Percentiles rank a stretch among this genome's conserved stretches.
Conservation (phyloP, 1,140 invertebrate genomes). For the Solenopsis invicta region DNA sequence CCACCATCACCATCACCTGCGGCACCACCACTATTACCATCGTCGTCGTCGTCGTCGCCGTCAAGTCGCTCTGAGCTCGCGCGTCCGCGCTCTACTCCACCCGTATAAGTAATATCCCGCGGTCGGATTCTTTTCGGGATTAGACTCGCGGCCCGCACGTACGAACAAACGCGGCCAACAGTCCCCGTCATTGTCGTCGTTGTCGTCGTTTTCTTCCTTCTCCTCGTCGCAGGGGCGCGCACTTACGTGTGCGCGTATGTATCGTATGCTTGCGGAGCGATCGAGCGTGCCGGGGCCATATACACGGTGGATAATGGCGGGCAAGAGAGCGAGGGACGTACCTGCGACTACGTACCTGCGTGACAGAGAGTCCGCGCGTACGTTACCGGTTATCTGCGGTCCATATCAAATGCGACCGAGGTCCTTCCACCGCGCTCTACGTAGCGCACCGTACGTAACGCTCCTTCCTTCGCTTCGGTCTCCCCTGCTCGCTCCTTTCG, state of each 20-base stretch:
- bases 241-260: constrained; percentile 61
- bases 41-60: constrained; percentile 45
- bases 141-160: constrained; percentile 59
- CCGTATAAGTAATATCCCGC: constrained; percentile 81
- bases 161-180: constrained; percentile 6
- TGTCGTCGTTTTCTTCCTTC: not conserved
- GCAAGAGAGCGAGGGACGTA: not conserved
- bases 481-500: constrained; percentile 14
- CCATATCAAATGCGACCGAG: constrained; percentile 85
- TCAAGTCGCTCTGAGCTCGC: constrained; percentile 39
- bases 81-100: constrained; percentile 23
- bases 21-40: constrained; percentile 40
- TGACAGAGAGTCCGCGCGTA: constrained; percentile 83
- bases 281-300: constrained; percentile 38
- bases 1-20: constrained; percentile 46
- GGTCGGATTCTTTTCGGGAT: constrained; percentile 71
- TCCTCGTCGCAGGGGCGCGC: constrained; percentile 46
- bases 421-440: constrained; percentile 72
- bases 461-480: constrained; percentile 21
- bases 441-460: constrained; percentile 18
- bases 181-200: constrained; percentile 5
- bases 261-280: constrained; percentile 30
- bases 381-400: constrained; percentile 85
- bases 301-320: constrained; percentile 37
- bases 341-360: constrained; percentile 70